These are phyloP conservation scores for Diadumene lineata DNA, from an alignment of 92 coral and sea anemone genomes.

Conservation along the genomic window DNA sequence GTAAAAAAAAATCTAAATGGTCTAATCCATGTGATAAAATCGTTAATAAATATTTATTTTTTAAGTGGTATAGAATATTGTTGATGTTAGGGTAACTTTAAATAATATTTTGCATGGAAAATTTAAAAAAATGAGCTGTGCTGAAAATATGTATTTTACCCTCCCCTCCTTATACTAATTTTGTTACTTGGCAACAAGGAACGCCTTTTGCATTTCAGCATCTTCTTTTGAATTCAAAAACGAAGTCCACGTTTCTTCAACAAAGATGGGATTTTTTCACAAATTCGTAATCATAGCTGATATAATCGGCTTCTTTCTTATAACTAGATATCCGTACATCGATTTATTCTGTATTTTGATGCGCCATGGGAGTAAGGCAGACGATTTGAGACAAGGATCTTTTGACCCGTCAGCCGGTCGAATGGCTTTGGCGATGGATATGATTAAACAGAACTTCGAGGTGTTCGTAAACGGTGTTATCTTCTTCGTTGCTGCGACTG, in stretches of 20 bases:
- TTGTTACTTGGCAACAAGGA: not conserved
- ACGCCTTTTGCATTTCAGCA: slow-evolving; percentile 20
- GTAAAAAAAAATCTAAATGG: too few relatives aligned
- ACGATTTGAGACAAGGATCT: slow-evolving; percentile 4
- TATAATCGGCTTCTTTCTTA: slow-evolving; percentile 70
- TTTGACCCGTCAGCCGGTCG: slow-evolving; percentile 19
- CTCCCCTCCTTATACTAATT: not conserved
- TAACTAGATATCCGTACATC: slow-evolving; percentile 91
- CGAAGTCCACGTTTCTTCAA: not conserved
- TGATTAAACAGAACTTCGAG: slow-evolving; percentile 54
- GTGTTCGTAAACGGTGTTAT: slow-evolving; percentile 76
- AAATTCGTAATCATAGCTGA: slow-evolving; percentile 72
- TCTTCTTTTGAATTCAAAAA: not conserved
- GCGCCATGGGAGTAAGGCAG: slow-evolving; percentile 60
- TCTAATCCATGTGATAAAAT: too few relatives aligned
- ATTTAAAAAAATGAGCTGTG: too few relatives aligned
- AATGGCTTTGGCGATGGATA: slow-evolving; percentile 30
- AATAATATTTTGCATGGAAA: too few relatives aligned
- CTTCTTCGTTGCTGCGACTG: slow-evolving; percentile 89
- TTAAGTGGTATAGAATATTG: too few relatives aligned
- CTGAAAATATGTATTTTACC: too few relatives aligned
- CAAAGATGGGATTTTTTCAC: slow-evolving; percentile 70
- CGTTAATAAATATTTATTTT: too few relatives aligned
- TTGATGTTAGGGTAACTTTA: too few relatives aligned
- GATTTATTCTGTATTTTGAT: slow-evolving; percentile 75